Conservation (phyloP, 1,140 invertebrate species). For the Parapsyche elsis region DNA sequence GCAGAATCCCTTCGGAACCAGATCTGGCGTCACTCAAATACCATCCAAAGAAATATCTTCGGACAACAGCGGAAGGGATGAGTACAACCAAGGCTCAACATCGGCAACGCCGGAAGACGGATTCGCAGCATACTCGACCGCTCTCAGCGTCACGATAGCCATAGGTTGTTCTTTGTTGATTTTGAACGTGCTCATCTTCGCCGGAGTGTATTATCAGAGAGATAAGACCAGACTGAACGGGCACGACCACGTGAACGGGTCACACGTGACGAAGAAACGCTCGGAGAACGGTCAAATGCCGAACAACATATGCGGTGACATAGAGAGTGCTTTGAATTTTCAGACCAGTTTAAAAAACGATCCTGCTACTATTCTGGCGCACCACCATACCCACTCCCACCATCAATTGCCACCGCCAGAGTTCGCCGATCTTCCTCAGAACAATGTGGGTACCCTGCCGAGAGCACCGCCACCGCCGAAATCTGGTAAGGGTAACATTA, state of each 20-base stretch:
- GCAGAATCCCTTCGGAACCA: constrained; percentile 52
- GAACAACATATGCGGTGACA: constrained; percentile 83
- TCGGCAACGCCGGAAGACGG: constrained; percentile 80
- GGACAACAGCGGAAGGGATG: constrained; percentile 57
- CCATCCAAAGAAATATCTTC: constrained; percentile 52
- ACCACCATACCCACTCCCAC: constrained; percentile 76
- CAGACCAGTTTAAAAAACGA: constrained; percentile 73
- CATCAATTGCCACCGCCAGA: constrained; percentile 82
- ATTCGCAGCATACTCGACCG: constrained; percentile 88
- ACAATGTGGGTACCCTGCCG: constrained; percentile 73
- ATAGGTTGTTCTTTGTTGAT: constrained; percentile 92
- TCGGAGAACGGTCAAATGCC: constrained; percentile 87
- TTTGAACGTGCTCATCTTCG: constrained; percentile 92
- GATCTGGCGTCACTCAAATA: constrained; percentile 30
- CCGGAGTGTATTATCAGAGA: constrained; percentile 92
- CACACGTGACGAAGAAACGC: constrained; percentile 75
- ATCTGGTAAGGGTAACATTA: constrained; percentile 70
- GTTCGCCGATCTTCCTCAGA: constrained; percentile 79
- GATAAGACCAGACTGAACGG: constrained; percentile 82
- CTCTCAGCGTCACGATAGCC: constrained; percentile 91
- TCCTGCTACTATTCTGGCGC: constrained; percentile 73
- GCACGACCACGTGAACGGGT: constrained; percentile 66
- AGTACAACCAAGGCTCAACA: constrained; percentile 62
- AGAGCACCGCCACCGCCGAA: constrained; percentile 80
- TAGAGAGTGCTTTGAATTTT: constrained; percentile 75